Percentiles rank a stretch among this genome's conserved stretches.
Evolutionary conservation across 2,888 invertebrate species (phyloP).

Genomic region (Oscheius sp.): DNA sequence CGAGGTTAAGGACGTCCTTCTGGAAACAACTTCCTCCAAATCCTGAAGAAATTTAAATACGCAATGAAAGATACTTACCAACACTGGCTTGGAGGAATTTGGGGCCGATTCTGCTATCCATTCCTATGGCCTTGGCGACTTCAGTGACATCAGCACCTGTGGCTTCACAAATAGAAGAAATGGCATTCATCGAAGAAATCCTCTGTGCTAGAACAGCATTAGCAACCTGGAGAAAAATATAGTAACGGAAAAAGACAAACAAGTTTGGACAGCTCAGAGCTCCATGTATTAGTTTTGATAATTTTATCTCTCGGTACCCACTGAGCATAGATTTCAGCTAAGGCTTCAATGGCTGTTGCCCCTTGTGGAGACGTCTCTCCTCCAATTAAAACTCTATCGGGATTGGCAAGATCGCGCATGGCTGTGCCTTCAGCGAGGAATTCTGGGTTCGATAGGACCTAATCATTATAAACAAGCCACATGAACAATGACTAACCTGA

Average conservation of each 20-base stretch:
- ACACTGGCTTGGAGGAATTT: slow-evolving; percentile 88
- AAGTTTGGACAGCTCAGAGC: slow-evolving; percentile 94
- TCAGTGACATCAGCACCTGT: slow-evolving; percentile 98
- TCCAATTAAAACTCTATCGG: slow-evolving; percentile 95
- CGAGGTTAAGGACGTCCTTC: slow-evolving; percentile 96
- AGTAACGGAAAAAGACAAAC: slow-evolving; percentile 72
- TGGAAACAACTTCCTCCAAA: slow-evolving; percentile 99
- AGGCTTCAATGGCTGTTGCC: slow-evolving; percentile 80
- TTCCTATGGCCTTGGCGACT: slow-evolving; percentile 92
- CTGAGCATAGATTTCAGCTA: slow-evolving; percentile 89
- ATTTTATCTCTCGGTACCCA: slow-evolving; percentile 94
- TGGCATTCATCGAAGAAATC: slow-evolving; percentile 95
- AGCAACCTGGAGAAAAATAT: slow-evolving; percentile 79
- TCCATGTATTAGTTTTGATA: slow-evolving; percentile 98
- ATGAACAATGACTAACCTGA: too few species aligned
- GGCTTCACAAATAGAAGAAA: slow-evolving; percentile 93
- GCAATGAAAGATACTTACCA: slow-evolving; percentile 29
- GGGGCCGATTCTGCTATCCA: slow-evolving; percentile 91
- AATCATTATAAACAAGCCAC: too few species aligned
- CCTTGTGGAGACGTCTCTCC: slow-evolving; percentile 44
- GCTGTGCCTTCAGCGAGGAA: slow-evolving; percentile 98
- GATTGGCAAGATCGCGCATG: slow-evolving; percentile 86
- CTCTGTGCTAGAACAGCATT: slow-evolving; percentile 98
- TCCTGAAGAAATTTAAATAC: slow-evolving; percentile 73
- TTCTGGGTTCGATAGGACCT: slow-evolving; percentile 96